Base-by-base conservation (phyloP, 2,888 invertebrate genomes). In the Dichetophora obliterata region DNA sequence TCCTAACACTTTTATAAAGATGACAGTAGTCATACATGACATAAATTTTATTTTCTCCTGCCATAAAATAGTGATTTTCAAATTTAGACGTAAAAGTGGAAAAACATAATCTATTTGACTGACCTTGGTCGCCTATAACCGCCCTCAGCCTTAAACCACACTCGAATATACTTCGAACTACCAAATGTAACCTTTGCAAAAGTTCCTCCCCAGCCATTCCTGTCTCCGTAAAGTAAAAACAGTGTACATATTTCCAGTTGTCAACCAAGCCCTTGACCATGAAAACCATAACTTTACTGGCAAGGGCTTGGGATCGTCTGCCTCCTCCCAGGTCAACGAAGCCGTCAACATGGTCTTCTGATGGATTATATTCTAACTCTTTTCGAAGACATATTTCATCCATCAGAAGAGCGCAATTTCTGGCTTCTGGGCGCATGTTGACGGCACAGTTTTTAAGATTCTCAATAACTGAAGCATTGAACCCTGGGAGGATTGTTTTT, bases 201-300 rank as follows among this genome's bases (percentile, higher is more conserved):
- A 70, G 31, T 24, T 54, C 54, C 50, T 70, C 69, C 52, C 52
- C 52, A 54, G 14, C n/a, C 52, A 70, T 70, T 19, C 43, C 43
- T 43, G 48, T 48, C n/a, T 31, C 66, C 4, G 66, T 43, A 48
- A 19, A 66, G 24, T 66, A 66, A 48, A 66, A 66, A 43, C 66
- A 43, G 48, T 66, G 66, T 1, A 66, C 66, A n/a, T 66, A 66
- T 14, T 66, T 66, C 50, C 69, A 69, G 31, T 50, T 50, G 27
- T 69, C 69, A 5, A 69, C 24, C 43, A 52, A 22, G 24, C 69
- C 69, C 22, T 69, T 69, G 16, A 69, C 48, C 50, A 69, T 69
- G 6, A 50, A 50, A 14, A 69, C 68, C 24, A 48, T 37, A 3
- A 68, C 9, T 43, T 24, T 68, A 24, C 48, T 68, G 24, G 68